phyloP scores from a whole-genome alignment of 1,140 invertebrate genomes.

The Caenorhabditis briggsae region DNA sequence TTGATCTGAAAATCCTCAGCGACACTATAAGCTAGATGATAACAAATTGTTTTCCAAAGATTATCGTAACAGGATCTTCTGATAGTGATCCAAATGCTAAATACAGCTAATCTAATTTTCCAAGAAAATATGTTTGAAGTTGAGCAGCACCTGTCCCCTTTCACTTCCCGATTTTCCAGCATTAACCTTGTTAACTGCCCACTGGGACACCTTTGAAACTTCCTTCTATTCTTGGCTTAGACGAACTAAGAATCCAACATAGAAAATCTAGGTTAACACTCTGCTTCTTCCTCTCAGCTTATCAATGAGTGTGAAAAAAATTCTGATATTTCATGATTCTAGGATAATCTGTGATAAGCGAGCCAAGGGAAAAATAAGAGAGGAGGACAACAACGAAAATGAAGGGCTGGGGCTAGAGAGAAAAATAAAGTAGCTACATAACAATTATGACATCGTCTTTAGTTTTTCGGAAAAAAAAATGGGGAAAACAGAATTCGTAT shows the following conservation, averaged over 20 bases:
- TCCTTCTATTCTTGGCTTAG: neutral
- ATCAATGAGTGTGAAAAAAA: neutral
- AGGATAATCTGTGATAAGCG: constrained; percentile 38
- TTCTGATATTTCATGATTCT: neutral
- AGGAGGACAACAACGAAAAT: neutral
- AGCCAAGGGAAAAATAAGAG: neutral
- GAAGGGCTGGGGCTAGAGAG: neutral
- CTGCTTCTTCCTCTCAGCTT: neutral
- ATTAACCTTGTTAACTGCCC: neutral
- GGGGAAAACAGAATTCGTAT: no score
- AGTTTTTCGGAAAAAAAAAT: neutral
- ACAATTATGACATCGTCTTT: neutral
- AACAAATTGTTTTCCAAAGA: no score
- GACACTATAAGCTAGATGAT: no score
- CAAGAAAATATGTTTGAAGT: neutral
- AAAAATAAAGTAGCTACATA: neutral
- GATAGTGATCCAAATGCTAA: no score
- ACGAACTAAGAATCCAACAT: neutral
- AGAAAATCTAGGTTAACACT: neutral
- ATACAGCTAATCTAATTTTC: neutral
- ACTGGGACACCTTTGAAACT: neutral
- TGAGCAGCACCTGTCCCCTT: neutral
- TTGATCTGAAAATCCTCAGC: no score
- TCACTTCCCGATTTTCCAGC: neutral
- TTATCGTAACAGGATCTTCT: no score